These are phyloP conservation scores for Gallinago paraguaiae DNA, from an alignment of 2,113 vertebrate genomes.

Conservation along the genomic window DNA sequence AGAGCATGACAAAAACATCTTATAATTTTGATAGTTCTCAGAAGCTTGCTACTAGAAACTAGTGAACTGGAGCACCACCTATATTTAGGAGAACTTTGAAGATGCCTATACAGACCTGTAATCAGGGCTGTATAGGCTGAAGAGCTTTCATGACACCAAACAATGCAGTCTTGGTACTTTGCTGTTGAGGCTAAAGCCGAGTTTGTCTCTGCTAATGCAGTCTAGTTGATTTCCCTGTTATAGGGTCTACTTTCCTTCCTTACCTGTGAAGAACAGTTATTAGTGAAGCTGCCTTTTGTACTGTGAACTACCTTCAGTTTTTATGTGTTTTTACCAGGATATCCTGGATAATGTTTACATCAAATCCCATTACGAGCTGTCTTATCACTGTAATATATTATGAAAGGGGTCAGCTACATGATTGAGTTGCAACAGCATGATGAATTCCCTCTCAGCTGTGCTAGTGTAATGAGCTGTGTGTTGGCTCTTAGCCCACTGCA, in stretches of 20 bases:
- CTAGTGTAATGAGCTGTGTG: background rate
- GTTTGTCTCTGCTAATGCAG: background rate
- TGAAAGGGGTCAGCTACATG: background rate
- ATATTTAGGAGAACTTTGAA: background rate
- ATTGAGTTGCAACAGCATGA: background rate
- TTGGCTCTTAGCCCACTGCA: background rate
- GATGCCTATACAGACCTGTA: rapidly evolving
- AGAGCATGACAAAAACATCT: background rate
- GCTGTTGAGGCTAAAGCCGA: background rate
- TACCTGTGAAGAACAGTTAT: background rate
- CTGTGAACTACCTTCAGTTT: background rate
- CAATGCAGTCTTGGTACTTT: background rate
- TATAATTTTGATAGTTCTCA: background rate
- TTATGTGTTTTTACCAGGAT: background rate
- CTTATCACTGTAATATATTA: background rate
- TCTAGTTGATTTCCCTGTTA: background rate
- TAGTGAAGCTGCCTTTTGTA: background rate
- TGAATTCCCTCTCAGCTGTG: background rate
- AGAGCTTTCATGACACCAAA: background rate
- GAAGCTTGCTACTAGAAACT: background rate
- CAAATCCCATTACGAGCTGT: background rate
- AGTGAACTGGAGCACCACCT: background rate
- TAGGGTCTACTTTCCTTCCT: background rate
- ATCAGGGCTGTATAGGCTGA: background rate
- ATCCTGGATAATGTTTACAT: background rate